These are phyloP conservation scores for Xenopus petersii DNA, from an alignment of 2,797 vertebrate species.

Conservation along the genomic window DNA sequence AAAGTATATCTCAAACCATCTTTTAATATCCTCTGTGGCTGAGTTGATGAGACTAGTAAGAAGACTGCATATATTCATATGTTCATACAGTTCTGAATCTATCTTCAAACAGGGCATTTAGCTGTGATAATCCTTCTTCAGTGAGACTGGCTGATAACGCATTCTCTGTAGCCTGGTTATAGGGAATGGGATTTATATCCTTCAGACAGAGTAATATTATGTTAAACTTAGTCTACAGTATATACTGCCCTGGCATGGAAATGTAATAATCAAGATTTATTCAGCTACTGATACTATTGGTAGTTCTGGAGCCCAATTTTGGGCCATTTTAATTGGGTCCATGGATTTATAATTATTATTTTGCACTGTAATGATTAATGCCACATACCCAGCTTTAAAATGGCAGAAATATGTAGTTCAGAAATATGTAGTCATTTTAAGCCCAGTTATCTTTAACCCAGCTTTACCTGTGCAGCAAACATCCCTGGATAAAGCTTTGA, in stretches of 20 bases:
- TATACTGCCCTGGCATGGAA: neutral
- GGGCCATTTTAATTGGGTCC: no score
- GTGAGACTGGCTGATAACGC: slow-evolving; percentile 9
- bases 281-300: no score
- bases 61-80: slow-evolving; percentile 19
- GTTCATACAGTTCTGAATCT: slow-evolving; percentile 15
- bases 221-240: neutral
- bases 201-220: slow-evolving; percentile 10
- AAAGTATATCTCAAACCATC: slow-evolving; percentile 26
- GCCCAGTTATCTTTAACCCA: no score
- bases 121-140: slow-evolving; percentile 42
- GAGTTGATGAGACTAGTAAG: slow-evolving; percentile 15
- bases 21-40: slow-evolving; percentile 23
- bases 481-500: no score
- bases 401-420: no score
- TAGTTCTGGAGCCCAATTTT: no score
- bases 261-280: no score
- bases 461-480: no score
- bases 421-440: no score
- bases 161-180: slow-evolving; percentile 17
- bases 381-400: no score
- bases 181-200: slow-evolving; percentile 18
- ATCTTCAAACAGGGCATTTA: slow-evolving; percentile 41
- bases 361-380: no score
- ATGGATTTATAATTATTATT: no score